Evolutionary conservation across 2,113 vertebrate species (phyloP).

Genomic region (Barbus barbus): DNA sequence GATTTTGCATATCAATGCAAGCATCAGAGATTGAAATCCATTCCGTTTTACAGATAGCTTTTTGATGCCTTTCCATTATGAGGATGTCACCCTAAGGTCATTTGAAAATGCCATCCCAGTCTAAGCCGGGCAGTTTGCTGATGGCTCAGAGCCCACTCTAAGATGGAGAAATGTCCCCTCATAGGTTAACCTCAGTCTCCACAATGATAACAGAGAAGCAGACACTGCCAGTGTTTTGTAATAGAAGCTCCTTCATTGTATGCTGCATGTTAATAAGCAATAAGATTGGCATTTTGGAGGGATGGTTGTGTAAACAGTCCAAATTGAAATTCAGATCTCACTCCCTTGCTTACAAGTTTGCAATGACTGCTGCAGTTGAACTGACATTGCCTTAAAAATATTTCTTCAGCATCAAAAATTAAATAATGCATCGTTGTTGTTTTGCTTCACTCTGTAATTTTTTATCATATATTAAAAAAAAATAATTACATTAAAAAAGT

Average conservation of each 20-base stretch:
- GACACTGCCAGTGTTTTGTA: not conserved
- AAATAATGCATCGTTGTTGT: not conserved
- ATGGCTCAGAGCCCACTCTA: conserved; percentile 39
- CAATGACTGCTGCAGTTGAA: not conserved
- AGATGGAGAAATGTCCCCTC: conserved; percentile 59
- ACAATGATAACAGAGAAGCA: conserved; percentile 48
- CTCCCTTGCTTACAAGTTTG: not conserved
- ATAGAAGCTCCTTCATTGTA: conserved; percentile 1
- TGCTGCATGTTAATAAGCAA: conserved; percentile 13
- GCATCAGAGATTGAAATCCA: conserved; percentile 69
- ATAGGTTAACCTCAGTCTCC: conserved; percentile 60
- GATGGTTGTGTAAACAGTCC: conserved; percentile 20
- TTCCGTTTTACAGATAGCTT: conserved; percentile 66
- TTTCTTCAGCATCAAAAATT: not conserved
- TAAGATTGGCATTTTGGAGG: conserved; percentile 10
- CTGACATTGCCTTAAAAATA: not conserved
- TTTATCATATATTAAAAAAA: not conserved
- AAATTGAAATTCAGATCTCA: conserved; percentile 18
- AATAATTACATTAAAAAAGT: no score
- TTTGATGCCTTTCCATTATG: conserved; percentile 73
- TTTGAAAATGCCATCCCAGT: conserved; percentile 72
- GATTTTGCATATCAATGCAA: conserved; percentile 76
- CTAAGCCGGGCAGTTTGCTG: conserved; percentile 53
- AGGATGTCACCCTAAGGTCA: conserved; percentile 68
- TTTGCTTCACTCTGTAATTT: not conserved